Conservation (phyloP, 2,113 vertebrate species). For the Pangasianodon gigas region DNA sequence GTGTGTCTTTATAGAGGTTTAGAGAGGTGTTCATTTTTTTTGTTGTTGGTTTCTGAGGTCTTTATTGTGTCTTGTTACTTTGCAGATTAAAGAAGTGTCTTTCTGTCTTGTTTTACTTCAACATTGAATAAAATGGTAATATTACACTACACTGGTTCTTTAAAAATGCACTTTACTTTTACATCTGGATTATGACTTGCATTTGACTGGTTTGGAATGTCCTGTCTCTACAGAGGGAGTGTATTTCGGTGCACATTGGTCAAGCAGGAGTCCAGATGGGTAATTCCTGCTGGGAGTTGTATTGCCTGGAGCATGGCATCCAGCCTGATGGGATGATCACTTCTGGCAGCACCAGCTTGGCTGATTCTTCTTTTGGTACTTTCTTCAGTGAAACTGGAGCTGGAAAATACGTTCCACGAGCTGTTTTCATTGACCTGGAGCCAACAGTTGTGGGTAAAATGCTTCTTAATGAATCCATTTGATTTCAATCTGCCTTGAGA, state of each 20-base stretch:
- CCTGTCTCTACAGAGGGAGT: not conserved
- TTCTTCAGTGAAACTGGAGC: slow-evolving; percentile 46
- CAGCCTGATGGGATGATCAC: slow-evolving; percentile 35
- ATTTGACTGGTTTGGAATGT: not conserved
- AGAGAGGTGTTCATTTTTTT: not conserved
- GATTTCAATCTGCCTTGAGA: not conserved
- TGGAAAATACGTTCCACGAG: slow-evolving; percentile 42
- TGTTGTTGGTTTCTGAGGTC: not conserved
- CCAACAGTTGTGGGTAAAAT: slow-evolving; percentile 40
- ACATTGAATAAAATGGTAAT: slow-evolving; percentile 15
- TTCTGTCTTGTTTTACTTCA: not conserved
- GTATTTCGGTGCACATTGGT: slow-evolving; percentile 15
- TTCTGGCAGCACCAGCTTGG: not conserved
- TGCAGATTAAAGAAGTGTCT: not conserved
- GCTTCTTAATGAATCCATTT: not conserved
- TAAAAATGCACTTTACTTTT: too few relatives aligned
- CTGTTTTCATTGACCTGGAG: slow-evolving; percentile 33
- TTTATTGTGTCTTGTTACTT: not conserved
- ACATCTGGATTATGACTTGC: not conserved
- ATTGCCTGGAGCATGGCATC: slow-evolving; percentile 39
- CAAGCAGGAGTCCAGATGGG: slow-evolving; percentile 41
- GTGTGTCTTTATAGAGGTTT: not conserved
- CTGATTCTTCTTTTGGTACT: slow-evolving; percentile 41
- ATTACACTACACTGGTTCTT: not conserved
- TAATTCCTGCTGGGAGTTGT: slow-evolving; percentile 39